Conservation (phyloP, 2,797 vertebrate genomes). For the Dallia pectoralis region DNA sequence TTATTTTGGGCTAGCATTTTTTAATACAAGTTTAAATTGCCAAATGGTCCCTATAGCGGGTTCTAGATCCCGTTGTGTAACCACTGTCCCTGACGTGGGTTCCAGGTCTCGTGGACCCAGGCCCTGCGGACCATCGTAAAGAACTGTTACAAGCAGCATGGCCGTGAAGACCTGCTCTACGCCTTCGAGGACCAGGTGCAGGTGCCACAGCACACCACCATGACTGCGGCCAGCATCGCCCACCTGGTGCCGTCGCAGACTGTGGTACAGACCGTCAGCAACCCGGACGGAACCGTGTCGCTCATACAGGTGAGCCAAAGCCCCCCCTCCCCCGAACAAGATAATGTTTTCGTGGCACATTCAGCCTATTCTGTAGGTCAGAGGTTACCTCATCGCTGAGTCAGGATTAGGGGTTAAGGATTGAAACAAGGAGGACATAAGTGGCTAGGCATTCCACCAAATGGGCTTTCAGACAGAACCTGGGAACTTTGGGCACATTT, state of each 20-base stretch:
- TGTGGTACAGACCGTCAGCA: constrained; percentile 98
- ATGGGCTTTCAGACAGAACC: background rate
- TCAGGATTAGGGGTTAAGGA: background rate
- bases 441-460: background rate
- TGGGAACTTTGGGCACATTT: background rate
- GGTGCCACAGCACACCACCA: constrained; percentile 77
- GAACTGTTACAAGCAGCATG: constrained; percentile 99
- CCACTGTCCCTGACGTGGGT: background rate
- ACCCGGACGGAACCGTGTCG: constrained; percentile 96
- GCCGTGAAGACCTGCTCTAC: constrained; percentile 93
- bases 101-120: constrained; percentile 97
- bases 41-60: too few species aligned
- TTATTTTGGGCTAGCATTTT: too few species aligned
- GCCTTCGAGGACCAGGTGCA: constrained; percentile 93
- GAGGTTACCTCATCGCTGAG: background rate
- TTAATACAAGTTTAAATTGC: too few species aligned
- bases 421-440: background rate
- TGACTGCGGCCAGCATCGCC: constrained; percentile 85
- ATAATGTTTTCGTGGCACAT: background rate
- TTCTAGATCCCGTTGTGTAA: background rate
- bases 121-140: constrained; percentile 95
- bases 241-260: constrained; percentile 96
- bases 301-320: constrained; percentile 97
- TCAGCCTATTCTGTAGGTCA: background rate
- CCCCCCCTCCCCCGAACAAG: too few species aligned